These are phyloP conservation scores for Manduca sexta DNA, from an alignment of 1,140 invertebrate genomes.

Conservation along the genomic window DNA sequence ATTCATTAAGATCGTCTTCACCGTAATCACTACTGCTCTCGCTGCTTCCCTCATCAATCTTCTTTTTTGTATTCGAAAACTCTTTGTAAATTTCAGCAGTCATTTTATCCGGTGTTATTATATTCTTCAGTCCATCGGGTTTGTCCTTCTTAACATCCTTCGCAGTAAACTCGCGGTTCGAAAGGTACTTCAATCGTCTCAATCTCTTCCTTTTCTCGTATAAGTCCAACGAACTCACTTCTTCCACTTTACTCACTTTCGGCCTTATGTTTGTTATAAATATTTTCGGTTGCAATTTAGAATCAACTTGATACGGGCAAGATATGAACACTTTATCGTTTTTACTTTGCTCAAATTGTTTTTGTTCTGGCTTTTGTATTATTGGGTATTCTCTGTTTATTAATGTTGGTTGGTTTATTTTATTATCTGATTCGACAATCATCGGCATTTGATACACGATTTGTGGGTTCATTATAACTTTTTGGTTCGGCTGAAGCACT, in stretches of 20 bases:
- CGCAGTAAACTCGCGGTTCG: slow-evolving; percentile 18
- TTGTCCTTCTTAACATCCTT: slow-evolving; percentile 38
- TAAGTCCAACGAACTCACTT: slow-evolving; percentile 58
- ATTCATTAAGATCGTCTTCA: slow-evolving; percentile 48
- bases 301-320: slow-evolving; percentile 54
- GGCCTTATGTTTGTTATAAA: slow-evolving; percentile 49
- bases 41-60: slow-evolving; percentile 25
- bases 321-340: slow-evolving; percentile 52
- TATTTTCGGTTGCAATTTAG: slow-evolving; percentile 55
- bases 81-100: slow-evolving; percentile 58
- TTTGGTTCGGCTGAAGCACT: slow-evolving; percentile 41
- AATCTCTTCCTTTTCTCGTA: slow-evolving; percentile 58
- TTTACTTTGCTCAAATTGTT: slow-evolving; percentile 33
- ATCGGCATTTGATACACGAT: slow-evolving; percentile 64
- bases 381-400: slow-evolving; percentile 34
- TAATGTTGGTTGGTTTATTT: slow-evolving; percentile 30
- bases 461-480: slow-evolving; percentile 54
- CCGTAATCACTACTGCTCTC: slow-evolving; percentile 60
- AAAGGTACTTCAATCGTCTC: slow-evolving; percentile 46
- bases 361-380: slow-evolving; percentile 34
- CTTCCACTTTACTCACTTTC: slow-evolving; percentile 41
- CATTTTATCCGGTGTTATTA: slow-evolving; percentile 64
- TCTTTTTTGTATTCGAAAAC: slow-evolving; percentile 38
- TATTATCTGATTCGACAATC: slow-evolving; percentile 48
- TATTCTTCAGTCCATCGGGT: slow-evolving; percentile 24